A percentile compares a stretch with the other conserved stretches of the same genome.
These are phyloP conservation scores for Drosophila algonquin DNA, from an alignment of 2,888 invertebrate genomes.

Conservation along the genomic window DNA sequence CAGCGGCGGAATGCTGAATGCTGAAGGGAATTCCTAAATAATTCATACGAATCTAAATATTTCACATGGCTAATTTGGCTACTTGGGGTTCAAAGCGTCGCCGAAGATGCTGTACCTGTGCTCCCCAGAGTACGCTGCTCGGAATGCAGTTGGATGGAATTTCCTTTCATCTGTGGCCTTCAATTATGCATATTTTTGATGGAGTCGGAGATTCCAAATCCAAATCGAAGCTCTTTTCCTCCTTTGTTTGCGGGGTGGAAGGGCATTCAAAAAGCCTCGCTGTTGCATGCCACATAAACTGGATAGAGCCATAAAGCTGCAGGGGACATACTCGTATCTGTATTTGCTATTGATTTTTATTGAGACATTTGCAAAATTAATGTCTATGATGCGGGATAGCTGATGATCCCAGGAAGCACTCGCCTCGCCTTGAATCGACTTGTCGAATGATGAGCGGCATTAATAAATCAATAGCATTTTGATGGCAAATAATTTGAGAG, in stretches of 20 bases:
- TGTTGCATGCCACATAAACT: conserved; percentile 4
- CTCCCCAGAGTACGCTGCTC: conserved; percentile 5
- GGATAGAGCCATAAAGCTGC: conserved; percentile 56
- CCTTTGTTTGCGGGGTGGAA: neutral
- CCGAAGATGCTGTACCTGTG: neutral
- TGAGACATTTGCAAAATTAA: conserved; percentile 72
- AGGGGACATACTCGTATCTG: neutral
- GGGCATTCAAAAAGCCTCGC: neutral
- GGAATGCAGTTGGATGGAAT: too few species aligned
- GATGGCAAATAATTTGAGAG: conserved; percentile 68
- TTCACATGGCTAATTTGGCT: neutral
- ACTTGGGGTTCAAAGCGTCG: too few species aligned
- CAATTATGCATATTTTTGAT: neutral
- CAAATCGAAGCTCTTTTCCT: neutral
- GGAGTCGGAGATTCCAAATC: neutral
- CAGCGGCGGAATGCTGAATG: neutral
- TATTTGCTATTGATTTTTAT: conserved; percentile 73
- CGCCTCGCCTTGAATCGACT: conserved; percentile 8
- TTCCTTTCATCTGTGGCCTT: neutral
- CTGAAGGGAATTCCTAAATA: neutral
- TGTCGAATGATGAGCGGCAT: conserved; percentile 63
- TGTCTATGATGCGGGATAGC: conserved; percentile 46
- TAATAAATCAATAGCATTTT: conserved; percentile 74
- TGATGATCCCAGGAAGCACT: conserved; percentile 8
- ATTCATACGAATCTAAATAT: neutral